Base-by-base conservation (phyloP, 2,888 invertebrate genomes). In the Pristionchus maxplancki region DNA sequence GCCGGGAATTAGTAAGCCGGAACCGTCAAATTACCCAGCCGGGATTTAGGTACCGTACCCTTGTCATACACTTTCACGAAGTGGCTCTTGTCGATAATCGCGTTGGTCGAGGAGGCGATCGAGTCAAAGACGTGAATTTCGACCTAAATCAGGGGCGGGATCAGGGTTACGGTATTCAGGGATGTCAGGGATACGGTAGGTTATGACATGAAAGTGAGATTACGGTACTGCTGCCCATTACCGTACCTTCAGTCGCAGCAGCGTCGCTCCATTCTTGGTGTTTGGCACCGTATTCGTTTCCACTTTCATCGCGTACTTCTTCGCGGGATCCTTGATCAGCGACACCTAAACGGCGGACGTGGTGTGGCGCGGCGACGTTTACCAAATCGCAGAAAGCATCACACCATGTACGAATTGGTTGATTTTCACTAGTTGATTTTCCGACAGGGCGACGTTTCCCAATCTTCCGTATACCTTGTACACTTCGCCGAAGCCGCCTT, bases 401-500 rank as follows among this genome's bases (percentile, higher is more conserved):
- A 44, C 44, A 44, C 44, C 44, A 44, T 11, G 44, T 44, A 11
- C 44, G 11, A n/a, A n/a, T n/a, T n/a, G n/a, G n/a, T n/a, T n/a
- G n/a, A n/a, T n/a, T n/a, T n/a, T n/a, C n/a, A n/a, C n/a, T n/a
- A n/a, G n/a, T n/a, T 44, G 44, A 11, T 44, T 6, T 44, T 6
- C 44, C 3, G 58, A 0, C 31, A 15, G 9, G 40, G 34, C 71
- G 31, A 64, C 40, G 40, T 74, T 74, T 74, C 71, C 71, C 9
- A 24, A 67, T 0, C 58, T 58, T 24, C 71, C 71, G 71, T 40
- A 74, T 74, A 74, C 71, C 71, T 74, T 74, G 40, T 74, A 74
- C 71, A 74, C 71, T 40, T 74, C 37, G 71, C 71, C 40, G 71
- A 74, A 74, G 40, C 71, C 71, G 20, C 71, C 71, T 40, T 74